A percentile compares a stretch with the other conserved stretches of the same genome.
phyloP scores from a whole-genome alignment of 1,140 invertebrate genomes.

The Listronotus oregonensis region DNA sequence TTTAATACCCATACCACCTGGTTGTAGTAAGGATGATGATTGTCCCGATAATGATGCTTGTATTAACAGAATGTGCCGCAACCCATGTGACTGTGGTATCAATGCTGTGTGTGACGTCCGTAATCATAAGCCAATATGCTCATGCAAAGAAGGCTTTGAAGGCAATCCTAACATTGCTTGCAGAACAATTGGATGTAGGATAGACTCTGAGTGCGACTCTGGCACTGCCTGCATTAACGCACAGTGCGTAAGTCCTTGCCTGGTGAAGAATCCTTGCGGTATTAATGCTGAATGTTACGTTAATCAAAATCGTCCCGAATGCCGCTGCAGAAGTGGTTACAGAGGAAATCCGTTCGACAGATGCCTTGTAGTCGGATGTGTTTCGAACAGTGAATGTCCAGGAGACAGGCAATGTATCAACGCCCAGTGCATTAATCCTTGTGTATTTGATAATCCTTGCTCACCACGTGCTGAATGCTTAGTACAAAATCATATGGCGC shows the following conservation, averaged over 20 bases:
- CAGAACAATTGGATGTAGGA: constrained; percentile 75
- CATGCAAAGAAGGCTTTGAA: constrained; percentile 79
- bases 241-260: constrained; percentile 83
- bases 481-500: constrained; percentile 78
- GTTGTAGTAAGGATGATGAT: constrained; percentile 78
- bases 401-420: constrained; percentile 82
- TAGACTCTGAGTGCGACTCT: constrained; percentile 78
- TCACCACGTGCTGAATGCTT: constrained; percentile 77
- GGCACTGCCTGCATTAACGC: constrained; percentile 82
- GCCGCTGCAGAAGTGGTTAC: constrained; percentile 79
- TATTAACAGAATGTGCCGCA: constrained; percentile 81
- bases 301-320: constrained; percentile 74
- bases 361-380: constrained; percentile 83
- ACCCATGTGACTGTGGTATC: constrained; percentile 85
- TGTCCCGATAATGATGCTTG: constrained; percentile 80
- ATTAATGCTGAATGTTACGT: constrained; percentile 83
- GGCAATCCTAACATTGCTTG: constrained; percentile 84
- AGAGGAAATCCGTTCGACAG: constrained; percentile 78
- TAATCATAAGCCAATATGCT: constrained; percentile 84
- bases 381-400: constrained; percentile 86
- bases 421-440: constrained; percentile 85
- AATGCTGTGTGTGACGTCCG: constrained; percentile 82
- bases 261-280: constrained; percentile 79
- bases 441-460: constrained; percentile 78
- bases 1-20: constrained; percentile 68